Evolutionary conservation across 37 sponge, comb jelly and placozoan species (phyloP), one percentile per base, ranked within the genome.

Genomic region (Tethya wilhelma): DNA sequence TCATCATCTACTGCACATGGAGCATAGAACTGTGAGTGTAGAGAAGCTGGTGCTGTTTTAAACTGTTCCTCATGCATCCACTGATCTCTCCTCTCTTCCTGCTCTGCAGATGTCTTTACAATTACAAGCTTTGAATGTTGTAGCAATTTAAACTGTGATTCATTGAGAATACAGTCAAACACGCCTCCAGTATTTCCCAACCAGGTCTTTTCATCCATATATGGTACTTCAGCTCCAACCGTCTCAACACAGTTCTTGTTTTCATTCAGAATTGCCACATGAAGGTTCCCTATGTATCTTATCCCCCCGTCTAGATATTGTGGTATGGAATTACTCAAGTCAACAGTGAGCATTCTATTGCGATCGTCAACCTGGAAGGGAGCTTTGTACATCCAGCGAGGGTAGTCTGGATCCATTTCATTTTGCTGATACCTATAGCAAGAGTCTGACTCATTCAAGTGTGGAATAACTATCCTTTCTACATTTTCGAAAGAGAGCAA

Each of bases 311-410:
- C 1, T 6, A 56, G 12, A 41, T 58, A 9, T 11, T 1, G 25
- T 25, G 86, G 64, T 2, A 85, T 0, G 25, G 86, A 57, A 42
- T 85, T 85, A 59, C 86, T 60, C 9, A 85, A 55, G 39, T 85
- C 86, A 0, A 70, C 63, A 43, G 32, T 6, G 8, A 85, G 12
- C 40, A 29, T 44, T 8, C 38, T 53, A 31, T 25, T 6, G 2
- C 56, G 2, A 0, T 29, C 36, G 45, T 84, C 71, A 2, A 86
- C 57, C 32, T 79, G 55, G 32, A 86, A 86, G 30, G 86, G 79
- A 43, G 74, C 79, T 43, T 40, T 64, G 29, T 45, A 42, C 41
- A 78, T 72, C 86, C 86, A 86, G 14, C 49, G 60, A n/a, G 23
- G 6, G 30, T 33, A 20, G 20, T 42, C 30, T 38, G 17, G 28